Conservation (phyloP, 2,113 vertebrate genomes). For the Eublepharis macularius region DNA sequence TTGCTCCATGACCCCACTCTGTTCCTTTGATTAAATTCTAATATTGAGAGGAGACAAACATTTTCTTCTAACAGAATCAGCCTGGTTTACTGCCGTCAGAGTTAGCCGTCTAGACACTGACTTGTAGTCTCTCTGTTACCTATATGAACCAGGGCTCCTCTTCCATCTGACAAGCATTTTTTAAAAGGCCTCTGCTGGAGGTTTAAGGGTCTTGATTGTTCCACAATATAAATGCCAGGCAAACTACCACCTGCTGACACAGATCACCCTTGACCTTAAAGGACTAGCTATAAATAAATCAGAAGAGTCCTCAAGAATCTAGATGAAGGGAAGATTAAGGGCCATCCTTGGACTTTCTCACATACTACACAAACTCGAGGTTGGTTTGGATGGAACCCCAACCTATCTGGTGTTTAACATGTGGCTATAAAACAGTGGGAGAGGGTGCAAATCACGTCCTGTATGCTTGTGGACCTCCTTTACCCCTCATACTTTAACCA, state of each 20-base stretch:
- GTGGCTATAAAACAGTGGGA: too few relatives aligned
- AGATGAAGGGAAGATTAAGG: neutral
- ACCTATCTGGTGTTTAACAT: too few relatives aligned
- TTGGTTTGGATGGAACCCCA: too few relatives aligned
- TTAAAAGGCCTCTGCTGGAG: neutral
- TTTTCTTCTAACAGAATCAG: slow-evolving; percentile 48
- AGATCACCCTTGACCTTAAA: slow-evolving; percentile 13
- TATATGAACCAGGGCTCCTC: neutral
- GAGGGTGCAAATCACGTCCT: too few relatives aligned
- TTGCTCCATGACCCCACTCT: slow-evolving; percentile 52
- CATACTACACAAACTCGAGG: too few relatives aligned
- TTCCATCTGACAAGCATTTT: slow-evolving; percentile 15
- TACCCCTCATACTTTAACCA: too few relatives aligned
- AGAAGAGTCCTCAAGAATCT: neutral
- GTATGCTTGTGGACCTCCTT: too few relatives aligned
- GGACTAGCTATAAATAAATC: neutral
- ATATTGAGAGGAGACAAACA: slow-evolving; percentile 26
- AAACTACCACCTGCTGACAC: neutral
- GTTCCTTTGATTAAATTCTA: slow-evolving; percentile 53
- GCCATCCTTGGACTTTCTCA: neutral
- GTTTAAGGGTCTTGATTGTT: slow-evolving; percentile 2
- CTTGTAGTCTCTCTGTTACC: slow-evolving; percentile 3
- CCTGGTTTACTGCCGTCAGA: slow-evolving; percentile 5
- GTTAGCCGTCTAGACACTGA: slow-evolving; percentile 16
- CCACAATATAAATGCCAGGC: neutral